These are phyloP conservation scores for Ceramica pisi DNA, from an alignment of 2,888 invertebrate genomes.

Conservation along the genomic window DNA sequence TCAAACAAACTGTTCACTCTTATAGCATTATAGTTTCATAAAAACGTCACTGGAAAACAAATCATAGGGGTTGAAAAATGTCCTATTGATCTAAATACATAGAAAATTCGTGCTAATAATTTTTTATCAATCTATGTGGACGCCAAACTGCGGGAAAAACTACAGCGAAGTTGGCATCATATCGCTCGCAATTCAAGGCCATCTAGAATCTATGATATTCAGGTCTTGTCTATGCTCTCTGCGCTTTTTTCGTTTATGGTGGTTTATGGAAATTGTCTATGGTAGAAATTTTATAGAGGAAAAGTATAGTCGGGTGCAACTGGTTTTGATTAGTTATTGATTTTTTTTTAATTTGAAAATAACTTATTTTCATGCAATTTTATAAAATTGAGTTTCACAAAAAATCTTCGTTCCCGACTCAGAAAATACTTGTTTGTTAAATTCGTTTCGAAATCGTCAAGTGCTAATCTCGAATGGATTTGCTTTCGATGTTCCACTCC, in stretches of 20 bases:
- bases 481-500: too few species aligned
- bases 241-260: slow-evolving; percentile 51
- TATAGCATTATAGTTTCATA: slow-evolving; percentile 81
- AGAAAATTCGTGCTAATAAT: slow-evolving; percentile 82
- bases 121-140: slow-evolving; percentile 86
- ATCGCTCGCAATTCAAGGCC: slow-evolving; percentile 81
- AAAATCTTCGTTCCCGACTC: too few species aligned
- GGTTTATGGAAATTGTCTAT: slow-evolving; percentile 42
- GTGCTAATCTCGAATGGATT: background rate
- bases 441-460: too few species aligned
- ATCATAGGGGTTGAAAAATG: slow-evolving; percentile 73
- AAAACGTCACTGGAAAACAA: slow-evolving; percentile 80
- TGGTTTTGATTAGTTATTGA: too few species aligned
- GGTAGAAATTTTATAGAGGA: background rate
- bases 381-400: too few species aligned
- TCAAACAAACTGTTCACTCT: slow-evolving; percentile 81
- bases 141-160: slow-evolving; percentile 91
- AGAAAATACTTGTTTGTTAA: too few species aligned
- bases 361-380: too few species aligned
- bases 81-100: slow-evolving; percentile 85
- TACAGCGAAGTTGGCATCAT: slow-evolving; percentile 86
- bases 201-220: slow-evolving; percentile 74
- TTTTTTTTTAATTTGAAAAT: too few species aligned
- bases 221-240: slow-evolving; percentile 70
- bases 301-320: slow-evolving; percentile 2